Conservation (phyloP, 2,113 vertebrate genomes). For the Semnornis frantzii region DNA sequence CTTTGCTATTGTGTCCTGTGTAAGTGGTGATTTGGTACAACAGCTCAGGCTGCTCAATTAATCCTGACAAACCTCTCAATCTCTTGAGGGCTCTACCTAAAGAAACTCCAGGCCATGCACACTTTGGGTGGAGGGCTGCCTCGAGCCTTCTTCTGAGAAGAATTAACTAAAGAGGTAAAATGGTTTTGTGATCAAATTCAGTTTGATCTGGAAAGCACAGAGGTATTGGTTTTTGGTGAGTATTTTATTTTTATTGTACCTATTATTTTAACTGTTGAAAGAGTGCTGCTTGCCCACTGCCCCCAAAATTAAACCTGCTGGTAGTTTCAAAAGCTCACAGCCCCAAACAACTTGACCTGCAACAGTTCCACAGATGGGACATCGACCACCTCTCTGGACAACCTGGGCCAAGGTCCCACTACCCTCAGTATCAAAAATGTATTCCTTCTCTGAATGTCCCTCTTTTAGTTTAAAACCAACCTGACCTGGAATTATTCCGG, state of each 20-base stretch:
- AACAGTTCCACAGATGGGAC: not conserved
- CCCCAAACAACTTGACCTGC: not conserved
- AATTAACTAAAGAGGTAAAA: not conserved
- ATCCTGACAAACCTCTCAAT: not conserved
- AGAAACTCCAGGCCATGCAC: not conserved
- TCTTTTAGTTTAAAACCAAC: not conserved
- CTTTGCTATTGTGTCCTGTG: rapidly evolving
- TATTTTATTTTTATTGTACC: rapidly evolving
- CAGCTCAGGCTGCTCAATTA: not conserved
- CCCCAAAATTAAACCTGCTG: not conserved
- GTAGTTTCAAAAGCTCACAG: not conserved
- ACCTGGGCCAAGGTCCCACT: too few species aligned
- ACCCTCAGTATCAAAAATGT: too few species aligned
- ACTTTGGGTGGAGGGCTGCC: not conserved
- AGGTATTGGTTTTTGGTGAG: not conserved
- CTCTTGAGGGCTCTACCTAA: not conserved
- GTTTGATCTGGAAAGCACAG: not conserved
- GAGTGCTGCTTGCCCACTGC: not conserved
- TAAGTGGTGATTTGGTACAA: not conserved
- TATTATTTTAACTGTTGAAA: not conserved
- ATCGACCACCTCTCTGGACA: too few species aligned
- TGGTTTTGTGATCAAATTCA: not conserved
- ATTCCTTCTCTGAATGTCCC: too few species aligned
- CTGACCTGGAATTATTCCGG: not conserved
- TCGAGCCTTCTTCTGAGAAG: rapidly evolving